Base-by-base conservation (phyloP, 1,140 invertebrate species). In the Eriosoma lanigerum region DNA sequence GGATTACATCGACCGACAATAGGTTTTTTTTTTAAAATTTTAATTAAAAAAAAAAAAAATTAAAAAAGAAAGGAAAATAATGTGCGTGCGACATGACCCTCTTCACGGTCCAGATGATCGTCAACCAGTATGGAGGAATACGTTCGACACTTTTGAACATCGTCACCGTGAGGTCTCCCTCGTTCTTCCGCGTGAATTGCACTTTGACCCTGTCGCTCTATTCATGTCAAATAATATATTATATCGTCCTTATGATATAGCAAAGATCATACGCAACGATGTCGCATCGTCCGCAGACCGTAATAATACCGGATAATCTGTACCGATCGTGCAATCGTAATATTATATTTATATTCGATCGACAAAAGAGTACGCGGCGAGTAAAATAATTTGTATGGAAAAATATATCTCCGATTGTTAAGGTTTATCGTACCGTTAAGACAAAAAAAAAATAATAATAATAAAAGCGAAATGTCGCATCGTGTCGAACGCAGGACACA, bases 391-490 rank as follows among this genome's bases (percentile, higher is more conserved):
- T 4, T n/a, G n/a, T n/a, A n/a, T 15, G 24, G 10, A 9, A 50
- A 2, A n/a, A 56, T n/a, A 58, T 24, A 58, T 58, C 72, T 75
- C 48, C 52, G 54, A 44, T 76, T 76, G 73, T 76, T 76, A 58
- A 76, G 52, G 44, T 46, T 56, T 58, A 76, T n/a, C 17, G 50
- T 76, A 76, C 73, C 73, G 73, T 76, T 76, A 76, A 76, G 73
- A 76, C 73, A 58, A 76, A 58, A 32, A 54, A 52, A n/a, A n/a
- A 32, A 54, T 17, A 8, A 29, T n/a, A 56, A 17, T 24, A 75
- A 54, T 21, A 38, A 17, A 38, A 50, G 26, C 29, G n/a, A 52
- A 29, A 73, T 12, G 9, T 24, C 17, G 17, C 6, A 32, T 6
- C 24, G 62, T 38, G 32, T 4, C 32, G 32, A 38, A 8, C 3